phyloP scores from a whole-genome alignment of 2,113 vertebrate genomes.

The Corythoichthys intestinalis region DNA sequence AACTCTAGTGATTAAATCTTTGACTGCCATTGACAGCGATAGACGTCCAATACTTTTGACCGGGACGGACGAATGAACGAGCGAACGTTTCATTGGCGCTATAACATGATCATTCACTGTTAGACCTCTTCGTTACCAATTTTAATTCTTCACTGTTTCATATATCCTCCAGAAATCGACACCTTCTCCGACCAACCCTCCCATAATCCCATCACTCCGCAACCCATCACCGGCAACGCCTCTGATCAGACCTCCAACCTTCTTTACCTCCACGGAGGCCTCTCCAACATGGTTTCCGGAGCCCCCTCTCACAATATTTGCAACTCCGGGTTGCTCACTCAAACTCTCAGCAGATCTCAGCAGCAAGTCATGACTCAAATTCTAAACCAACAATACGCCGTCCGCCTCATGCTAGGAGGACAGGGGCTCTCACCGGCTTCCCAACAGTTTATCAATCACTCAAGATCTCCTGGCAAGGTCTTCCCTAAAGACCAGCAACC shows the following conservation, averaged over 20 bases:
- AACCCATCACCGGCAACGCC: constrained; percentile 84
- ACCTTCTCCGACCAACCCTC: constrained; percentile 83
- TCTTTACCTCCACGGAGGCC: constrained; percentile 80
- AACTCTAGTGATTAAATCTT: too few relatives aligned
- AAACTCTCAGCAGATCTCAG: constrained; percentile 92
- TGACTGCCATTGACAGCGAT: too few relatives aligned
- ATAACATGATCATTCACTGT: too few relatives aligned
- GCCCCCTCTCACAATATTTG: constrained; percentile 83
- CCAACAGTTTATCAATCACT: constrained; percentile 98
- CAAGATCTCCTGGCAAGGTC: constrained; percentile 76
- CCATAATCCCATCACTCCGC: constrained; percentile 85
- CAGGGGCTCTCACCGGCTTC: constrained; percentile 82
- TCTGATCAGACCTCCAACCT: constrained; percentile 82
- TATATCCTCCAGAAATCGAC: constrained; percentile 76
- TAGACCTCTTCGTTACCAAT: too few relatives aligned
- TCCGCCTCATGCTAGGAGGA: constrained; percentile 94
- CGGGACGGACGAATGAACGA: too few relatives aligned
- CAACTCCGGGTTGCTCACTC: constrained; percentile 86
- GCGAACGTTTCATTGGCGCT: too few relatives aligned
- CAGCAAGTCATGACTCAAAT: constrained; percentile 98
- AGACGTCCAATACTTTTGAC: too few relatives aligned
- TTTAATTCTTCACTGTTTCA: constrained; percentile 12
- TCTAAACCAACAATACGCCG: constrained; percentile 97
- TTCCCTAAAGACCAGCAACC: constrained; percentile 89
- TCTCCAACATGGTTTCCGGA: constrained; percentile 70